Evolutionary conservation across 1,140 invertebrate genomes (phyloP), one percentile per base, ranked within the genome.

Genomic region (Nymphalis io): DNA sequence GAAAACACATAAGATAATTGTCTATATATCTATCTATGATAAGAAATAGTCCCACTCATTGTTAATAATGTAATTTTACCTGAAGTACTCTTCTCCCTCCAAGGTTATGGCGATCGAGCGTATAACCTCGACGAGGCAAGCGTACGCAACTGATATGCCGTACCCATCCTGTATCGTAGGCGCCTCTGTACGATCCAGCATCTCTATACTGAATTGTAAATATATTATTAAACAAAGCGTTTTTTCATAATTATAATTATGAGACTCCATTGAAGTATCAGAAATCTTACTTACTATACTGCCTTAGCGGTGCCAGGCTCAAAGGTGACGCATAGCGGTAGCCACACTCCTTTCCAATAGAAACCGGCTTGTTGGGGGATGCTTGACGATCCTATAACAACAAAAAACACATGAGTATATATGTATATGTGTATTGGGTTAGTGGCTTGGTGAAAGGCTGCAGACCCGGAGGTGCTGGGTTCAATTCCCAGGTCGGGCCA

Each of bases 161-260:
- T 99, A 99, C 10, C 98, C 98, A 76, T 99, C 98, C 13, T 97
- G 96, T 74, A 99, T 96, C 40, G 94, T 91, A 0, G 98, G 98
- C n/a, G 98, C 96, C 78, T 99, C 98, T 10, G 96, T 94, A 89
- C 98, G 98, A 80, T 99, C 98, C 75, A 98, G 90, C 95, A 98
- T 96, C 88, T 99, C 98, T 79, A 99, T 93, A 87, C 97, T 99
- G 85, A 16, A 58, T 93, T 23, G 18, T 10, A 38, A 60, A 92
- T 55, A 76, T 75, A 53, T 63, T 53, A 18, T 1, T 63, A 21
- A 13, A 6, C 18, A 23, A 16, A 59, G 1, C 33, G 12, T n/a
- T n/a, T n/a, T n/a, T n/a, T n/a, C n/a, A n/a, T n/a, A n/a, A n/a
- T n/a, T n/a, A n/a, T n/a, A n/a, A n/a, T n/a, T n/a, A n/a, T n/a